Conservation (phyloP, 2,113 vertebrate species). For the Pimephales promelas region DNA sequence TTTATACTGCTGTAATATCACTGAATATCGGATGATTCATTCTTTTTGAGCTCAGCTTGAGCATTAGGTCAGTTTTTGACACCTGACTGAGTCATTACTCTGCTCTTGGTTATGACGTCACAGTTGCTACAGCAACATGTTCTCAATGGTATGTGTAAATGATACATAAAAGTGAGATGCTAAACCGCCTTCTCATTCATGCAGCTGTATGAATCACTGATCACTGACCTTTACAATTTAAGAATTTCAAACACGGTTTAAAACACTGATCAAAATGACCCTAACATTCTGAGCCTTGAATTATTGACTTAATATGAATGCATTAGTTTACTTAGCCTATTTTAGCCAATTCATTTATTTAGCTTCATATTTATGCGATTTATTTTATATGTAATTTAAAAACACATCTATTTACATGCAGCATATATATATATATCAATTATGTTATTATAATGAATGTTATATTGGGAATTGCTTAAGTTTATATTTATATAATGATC, state of each 20-base stretch:
- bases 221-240: background rate
- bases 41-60: background rate
- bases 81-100: constrained; percentile 23
- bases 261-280: background rate
- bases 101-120: constrained; percentile 59
- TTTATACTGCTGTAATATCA: background rate
- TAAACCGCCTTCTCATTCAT: constrained; percentile 12
- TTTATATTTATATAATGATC: background rate
- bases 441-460: no score
- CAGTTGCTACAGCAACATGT: constrained; percentile 76
- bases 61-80: constrained; percentile 21
- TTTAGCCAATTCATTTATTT: background rate
- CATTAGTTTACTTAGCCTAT: background rate
- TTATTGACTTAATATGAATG: background rate
- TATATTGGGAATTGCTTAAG: background rate
- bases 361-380: background rate
- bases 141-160: constrained; percentile 41
- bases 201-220: constrained; percentile 13
- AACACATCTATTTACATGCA: background rate
- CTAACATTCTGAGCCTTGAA: background rate
- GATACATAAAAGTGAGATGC: constrained; percentile 1
- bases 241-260: background rate
- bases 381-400: background rate
- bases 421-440: no score
- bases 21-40: background rate